Evolutionary conservation across 2,888 invertebrate genomes (phyloP), one percentile per base, ranked within the genome.

Genomic region (Euplexia lucipara): DNA sequence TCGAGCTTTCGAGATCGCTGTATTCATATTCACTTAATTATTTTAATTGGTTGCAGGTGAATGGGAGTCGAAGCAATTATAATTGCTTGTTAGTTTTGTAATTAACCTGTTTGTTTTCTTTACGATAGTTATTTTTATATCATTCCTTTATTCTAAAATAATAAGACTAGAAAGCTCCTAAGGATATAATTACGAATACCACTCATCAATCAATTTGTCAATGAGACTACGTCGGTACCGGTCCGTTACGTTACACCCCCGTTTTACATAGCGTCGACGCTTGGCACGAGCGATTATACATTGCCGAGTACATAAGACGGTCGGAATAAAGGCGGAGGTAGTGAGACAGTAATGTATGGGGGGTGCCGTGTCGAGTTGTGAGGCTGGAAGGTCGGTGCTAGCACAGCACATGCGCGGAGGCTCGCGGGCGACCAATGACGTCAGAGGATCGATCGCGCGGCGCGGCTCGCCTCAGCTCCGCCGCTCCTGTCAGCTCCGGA

Each of bases 191-290:
- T 49, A 74, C 22, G 45, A 78, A 79, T 68, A 69, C 70, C 68
- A 72, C 81, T 86, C 90, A 86, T 92, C 90, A 88, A 91, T 92
- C 90, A 91, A 90, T 90, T 91, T 89, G 89, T 93, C 92, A 93
- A 93, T 93, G 93, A 83, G 83, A 83, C 78, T 70, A 75, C 67
- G 79, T 67, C 75, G 73, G 83, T 85, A 84, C 84, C 82, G 73
- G 69, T 53, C 77, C 61, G 75, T 70, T 76, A 82, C 81, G 67
- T 72, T 62, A 72, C 74, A 75, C 79, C 79, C 71, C 61, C 68
- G 49, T 58, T 57, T 44, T 52, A 51, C 44, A 39, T 48, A 39
- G 35, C 44, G 7, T 20, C 45, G 58, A 65, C 18, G 32, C 14
- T 53, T 57, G 59, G 16, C 18, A 6, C 22, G 9, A 34, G 12